These are phyloP conservation scores for Osmerus mordax DNA, from an alignment of 2,113 vertebrate species.

Conservation along the genomic window DNA sequence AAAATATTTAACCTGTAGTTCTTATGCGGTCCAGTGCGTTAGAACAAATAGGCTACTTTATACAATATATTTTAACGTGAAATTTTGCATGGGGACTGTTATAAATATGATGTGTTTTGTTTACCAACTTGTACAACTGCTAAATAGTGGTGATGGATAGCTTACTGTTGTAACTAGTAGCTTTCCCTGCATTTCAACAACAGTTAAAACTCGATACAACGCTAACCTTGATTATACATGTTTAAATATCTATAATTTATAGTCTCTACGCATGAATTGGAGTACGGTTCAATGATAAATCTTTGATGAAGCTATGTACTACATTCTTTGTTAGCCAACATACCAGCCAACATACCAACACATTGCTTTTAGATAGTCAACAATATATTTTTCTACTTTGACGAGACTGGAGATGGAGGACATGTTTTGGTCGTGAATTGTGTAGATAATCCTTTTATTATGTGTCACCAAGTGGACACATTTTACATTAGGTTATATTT, in stretches of 20 bases:
- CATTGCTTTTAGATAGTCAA: constrained; percentile 26
- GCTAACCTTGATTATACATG: constrained; percentile 63
- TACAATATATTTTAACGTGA: too few species aligned
- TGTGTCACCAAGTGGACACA: too few species aligned
- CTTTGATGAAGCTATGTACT: constrained; percentile 65
- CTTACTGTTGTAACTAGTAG: neutral
- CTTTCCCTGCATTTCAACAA: neutral
- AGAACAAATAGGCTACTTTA: too few species aligned
- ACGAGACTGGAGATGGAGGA: constrained; percentile 16
- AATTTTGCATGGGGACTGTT: too few species aligned
- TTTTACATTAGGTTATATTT: too few species aligned
- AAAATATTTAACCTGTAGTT: too few species aligned
- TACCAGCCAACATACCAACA: constrained; percentile 56
- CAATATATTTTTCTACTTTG: constrained; percentile 33
- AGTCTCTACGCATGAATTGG: constrained; percentile 41
- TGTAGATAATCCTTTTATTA: too few species aligned
- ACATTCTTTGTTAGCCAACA: constrained; percentile 67
- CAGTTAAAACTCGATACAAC: constrained; percentile 30
- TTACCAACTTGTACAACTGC: too few species aligned
- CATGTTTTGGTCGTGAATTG: neutral
- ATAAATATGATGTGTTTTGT: too few species aligned
- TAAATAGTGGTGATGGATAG: too few species aligned
- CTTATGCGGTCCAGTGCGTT: too few species aligned
- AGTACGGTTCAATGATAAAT: constrained; percentile 54
- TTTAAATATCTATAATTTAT: constrained; percentile 67